phyloP scores from a whole-genome alignment of 2,888 invertebrate species.

The Buathra laborator region DNA sequence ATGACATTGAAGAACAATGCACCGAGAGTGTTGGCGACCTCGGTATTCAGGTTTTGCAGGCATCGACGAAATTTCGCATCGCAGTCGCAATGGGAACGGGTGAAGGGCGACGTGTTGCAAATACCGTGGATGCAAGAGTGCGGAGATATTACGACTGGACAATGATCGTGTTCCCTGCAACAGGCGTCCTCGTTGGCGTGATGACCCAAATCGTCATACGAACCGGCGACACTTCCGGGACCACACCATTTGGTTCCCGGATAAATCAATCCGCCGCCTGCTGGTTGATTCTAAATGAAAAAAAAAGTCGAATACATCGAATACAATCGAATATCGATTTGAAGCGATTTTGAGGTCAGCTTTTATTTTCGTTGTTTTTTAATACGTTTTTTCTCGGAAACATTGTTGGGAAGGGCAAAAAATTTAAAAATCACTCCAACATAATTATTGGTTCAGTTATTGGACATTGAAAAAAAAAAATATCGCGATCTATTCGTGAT shows the following conservation, averaged over 20 bases:
- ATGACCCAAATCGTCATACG: slow-evolving; percentile 89
- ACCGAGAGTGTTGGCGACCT: slow-evolving; percentile 90
- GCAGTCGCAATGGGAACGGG: slow-evolving; percentile 91
- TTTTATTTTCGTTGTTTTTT: no score
- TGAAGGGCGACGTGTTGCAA: slow-evolving; percentile 90
- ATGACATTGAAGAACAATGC: slow-evolving; percentile 92
- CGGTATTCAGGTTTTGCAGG: slow-evolving; percentile 88
- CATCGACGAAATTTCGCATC: slow-evolving; percentile 90
- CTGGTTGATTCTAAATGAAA: slow-evolving; percentile 75
- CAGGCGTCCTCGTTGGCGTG: slow-evolving; percentile 90
- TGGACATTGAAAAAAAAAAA: no score
- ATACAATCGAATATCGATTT: background rate
- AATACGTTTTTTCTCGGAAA: no score
- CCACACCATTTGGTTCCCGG: slow-evolving; percentile 94
- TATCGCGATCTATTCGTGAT: no score
- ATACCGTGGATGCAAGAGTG: slow-evolving; percentile 88
- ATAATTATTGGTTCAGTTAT: no score
- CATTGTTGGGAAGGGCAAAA: no score
- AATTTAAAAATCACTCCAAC: no score
- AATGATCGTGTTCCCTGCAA: slow-evolving; percentile 91
- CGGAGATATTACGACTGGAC: slow-evolving; percentile 87
- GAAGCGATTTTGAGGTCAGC: background rate
- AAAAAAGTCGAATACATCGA: background rate
- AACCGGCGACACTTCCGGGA: slow-evolving; percentile 88
- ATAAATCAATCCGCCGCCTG: slow-evolving; percentile 81